phyloP scores from a whole-genome alignment of 2,888 invertebrate species.

The Xylocampa areola region DNA sequence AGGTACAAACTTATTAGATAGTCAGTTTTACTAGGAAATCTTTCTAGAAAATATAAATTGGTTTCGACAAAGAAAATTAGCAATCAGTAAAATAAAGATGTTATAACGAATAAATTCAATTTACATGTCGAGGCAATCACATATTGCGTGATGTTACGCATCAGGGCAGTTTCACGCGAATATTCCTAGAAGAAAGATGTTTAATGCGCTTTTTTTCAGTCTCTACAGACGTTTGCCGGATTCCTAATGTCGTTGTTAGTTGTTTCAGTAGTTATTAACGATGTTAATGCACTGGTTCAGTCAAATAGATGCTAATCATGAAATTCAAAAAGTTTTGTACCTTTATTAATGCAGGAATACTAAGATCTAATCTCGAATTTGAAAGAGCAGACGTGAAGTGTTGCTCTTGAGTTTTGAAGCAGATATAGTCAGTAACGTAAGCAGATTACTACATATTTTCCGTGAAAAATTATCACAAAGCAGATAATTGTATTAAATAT shows the following conservation, averaged over 20 bases:
- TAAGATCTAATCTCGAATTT: too few species aligned
- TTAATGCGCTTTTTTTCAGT: constrained; percentile 20
- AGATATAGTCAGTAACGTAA: too few species aligned
- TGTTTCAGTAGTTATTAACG: constrained; percentile 23
- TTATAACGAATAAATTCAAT: constrained; percentile 23
- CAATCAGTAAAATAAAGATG: constrained; percentile 23
- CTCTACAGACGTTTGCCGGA: constrained; percentile 34
- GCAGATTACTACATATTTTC: too few species aligned
- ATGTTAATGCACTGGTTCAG: constrained; percentile 19
- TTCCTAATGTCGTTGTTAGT: constrained; percentile 36
- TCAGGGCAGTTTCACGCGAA: constrained; percentile 29
- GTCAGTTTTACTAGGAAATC: too few species aligned
- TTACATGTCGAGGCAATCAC: constrained; percentile 29
- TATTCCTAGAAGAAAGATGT: constrained; percentile 20
- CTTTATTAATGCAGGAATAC: too few species aligned
- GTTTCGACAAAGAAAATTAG: constrained; percentile 20
- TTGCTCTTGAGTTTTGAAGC: too few species aligned
- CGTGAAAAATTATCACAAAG: too few species aligned
- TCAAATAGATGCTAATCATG: constrained; percentile 19
- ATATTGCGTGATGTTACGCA: constrained; percentile 46
- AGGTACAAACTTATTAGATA: too few species aligned
- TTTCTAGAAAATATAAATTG: constrained; percentile 8
- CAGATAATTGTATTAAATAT: too few species aligned
- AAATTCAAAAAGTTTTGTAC: not conserved
- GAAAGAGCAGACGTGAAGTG: too few species aligned